Evolutionary conservation across 2,797 vertebrate species (phyloP), one percentile per base, ranked within the genome.

Genomic region (Nannoperca obscura): DNA sequence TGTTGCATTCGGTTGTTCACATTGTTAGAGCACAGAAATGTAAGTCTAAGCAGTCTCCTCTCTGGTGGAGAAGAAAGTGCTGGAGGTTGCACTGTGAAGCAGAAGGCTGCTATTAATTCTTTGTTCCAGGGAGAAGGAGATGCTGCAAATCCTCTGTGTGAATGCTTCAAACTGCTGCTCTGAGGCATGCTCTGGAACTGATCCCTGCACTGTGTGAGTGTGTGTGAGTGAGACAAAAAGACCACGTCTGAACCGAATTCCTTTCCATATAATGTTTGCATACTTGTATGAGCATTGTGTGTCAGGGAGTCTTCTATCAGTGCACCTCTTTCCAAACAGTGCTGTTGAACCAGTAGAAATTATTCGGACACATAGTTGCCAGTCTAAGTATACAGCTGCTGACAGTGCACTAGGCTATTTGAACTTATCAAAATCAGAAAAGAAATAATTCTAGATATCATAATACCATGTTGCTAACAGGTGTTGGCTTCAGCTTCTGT

Each of bases 181-280:
- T 32, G 83, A 79, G 83, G 81, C 91, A 88, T 76, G 68, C 81
- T 89, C 82, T 87, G 89, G 92, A 95, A 94, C 94, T 92, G 90
- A 94, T 94, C 93, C 91, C 63, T 77, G 62, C 65, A 47, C 61
- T 74, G 49, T 81, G 74, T 65, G 64, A 53, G 63, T 74, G 59
- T 82, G 75, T 77, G 75, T 44, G 74, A 78, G 59, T 61, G 68
- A 80, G 72, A 71, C 61, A 46, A 58, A 71, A 61, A 53, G 42
- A 27, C 59, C 54, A 19, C 34, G 40, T 50, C 59, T 73, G 27
- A 52, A 10, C 36, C 30, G 5, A 14, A 50, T 71, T 58, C 20
- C 24, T 11, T 65, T 58, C 66, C 14, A 52, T 47, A 36, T 40
- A 74, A 34, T 68, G 50, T 71, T 76, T 68, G 55, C 64, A 61